Percentiles rank a stretch among this genome's conserved stretches.
These are phyloP conservation scores for Staurois parvus DNA, from an alignment of 2,797 vertebrate species.

Conservation along the genomic window DNA sequence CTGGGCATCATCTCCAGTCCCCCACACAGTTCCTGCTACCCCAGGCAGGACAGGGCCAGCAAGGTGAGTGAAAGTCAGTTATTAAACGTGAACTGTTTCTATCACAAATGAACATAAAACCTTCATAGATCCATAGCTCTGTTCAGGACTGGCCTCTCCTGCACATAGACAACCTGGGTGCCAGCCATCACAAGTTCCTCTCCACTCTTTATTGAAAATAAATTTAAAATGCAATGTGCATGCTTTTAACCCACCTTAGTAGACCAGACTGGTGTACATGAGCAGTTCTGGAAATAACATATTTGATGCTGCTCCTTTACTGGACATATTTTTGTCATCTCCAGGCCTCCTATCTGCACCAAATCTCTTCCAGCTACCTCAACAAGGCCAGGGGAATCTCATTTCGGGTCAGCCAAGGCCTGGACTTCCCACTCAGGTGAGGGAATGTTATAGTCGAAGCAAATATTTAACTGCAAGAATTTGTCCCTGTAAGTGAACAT, in stretches of 20 bases:
- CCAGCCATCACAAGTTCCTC: no score
- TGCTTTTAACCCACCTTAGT: no score
- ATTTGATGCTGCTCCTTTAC: neutral
- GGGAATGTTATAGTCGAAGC: neutral
- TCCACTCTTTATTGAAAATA: no score
- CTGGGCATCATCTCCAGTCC: constrained; percentile 85
- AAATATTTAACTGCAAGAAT: neutral
- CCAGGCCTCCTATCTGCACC: constrained; percentile 88
- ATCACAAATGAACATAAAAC: no score
- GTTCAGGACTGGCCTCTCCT: no score
- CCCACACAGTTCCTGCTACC: constrained; percentile 91
- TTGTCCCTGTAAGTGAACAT: neutral
- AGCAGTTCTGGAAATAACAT: no score
- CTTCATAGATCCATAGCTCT: no score
- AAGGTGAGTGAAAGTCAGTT: constrained; percentile 77
- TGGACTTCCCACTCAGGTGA: constrained; percentile 88
- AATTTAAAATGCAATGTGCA: no score
- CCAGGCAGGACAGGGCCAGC: constrained; percentile 90
- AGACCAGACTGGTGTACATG: no score
- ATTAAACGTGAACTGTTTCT: no score
- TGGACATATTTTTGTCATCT: constrained; percentile 30
- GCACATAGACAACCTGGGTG: no score
- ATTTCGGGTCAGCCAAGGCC: constrained; percentile 82
- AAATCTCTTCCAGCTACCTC: constrained; percentile 97
- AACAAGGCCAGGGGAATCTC: constrained; percentile 93